These are phyloP conservation scores for Epinephelus cyanopodus DNA, from an alignment of 2,113 vertebrate species.

Conservation along the genomic window DNA sequence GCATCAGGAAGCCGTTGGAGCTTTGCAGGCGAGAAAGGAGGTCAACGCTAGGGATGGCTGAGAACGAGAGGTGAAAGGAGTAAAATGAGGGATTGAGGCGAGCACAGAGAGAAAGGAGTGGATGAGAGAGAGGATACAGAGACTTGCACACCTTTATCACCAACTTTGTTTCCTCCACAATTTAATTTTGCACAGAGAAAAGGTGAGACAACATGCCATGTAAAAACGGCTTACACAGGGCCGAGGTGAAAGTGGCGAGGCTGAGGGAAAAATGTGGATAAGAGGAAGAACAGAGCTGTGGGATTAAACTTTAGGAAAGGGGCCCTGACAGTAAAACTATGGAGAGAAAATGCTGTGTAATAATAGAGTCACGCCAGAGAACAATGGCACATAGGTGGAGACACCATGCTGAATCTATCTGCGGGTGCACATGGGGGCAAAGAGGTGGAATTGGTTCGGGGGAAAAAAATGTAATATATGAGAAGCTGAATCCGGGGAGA, in stretches of 20 bases:
- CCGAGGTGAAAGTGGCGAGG: slow-evolving; percentile 13
- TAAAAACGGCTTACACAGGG: neutral
- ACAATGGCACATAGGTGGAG: slow-evolving; percentile 6
- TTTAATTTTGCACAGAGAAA: neutral
- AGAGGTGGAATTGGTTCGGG: slow-evolving; percentile 44
- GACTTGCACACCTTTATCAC: neutral
- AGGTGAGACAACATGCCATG: slow-evolving; percentile 17
- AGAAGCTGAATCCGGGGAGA: slow-evolving; percentile 16
- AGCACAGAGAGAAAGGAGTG: neutral
- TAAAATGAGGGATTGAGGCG: neutral
- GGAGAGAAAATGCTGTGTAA: slow-evolving; percentile 30
- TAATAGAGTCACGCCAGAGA: slow-evolving; percentile 49
- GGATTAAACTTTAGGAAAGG: slow-evolving; percentile 46
- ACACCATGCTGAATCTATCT: slow-evolving; percentile 9
- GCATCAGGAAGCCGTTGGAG: slow-evolving; percentile 3
- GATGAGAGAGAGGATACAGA: slow-evolving; percentile 14
- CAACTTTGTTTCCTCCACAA: neutral
- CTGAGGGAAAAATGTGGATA: slow-evolving; percentile 27
- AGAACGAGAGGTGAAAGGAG: slow-evolving; percentile 22
- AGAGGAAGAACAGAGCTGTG: slow-evolving; percentile 11
- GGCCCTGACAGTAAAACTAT: slow-evolving; percentile 1
- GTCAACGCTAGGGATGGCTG: slow-evolving; percentile 21
- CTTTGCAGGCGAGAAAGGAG: slow-evolving; percentile 32
- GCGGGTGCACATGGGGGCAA: slow-evolving; percentile 5
- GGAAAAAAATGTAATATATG: slow-evolving; percentile 21